Percentiles rank a stretch among this genome's conserved stretches.
These are phyloP conservation scores for Nothobranchius kuhntae DNA, from an alignment of 2,113 vertebrate species.

Conservation along the genomic window DNA sequence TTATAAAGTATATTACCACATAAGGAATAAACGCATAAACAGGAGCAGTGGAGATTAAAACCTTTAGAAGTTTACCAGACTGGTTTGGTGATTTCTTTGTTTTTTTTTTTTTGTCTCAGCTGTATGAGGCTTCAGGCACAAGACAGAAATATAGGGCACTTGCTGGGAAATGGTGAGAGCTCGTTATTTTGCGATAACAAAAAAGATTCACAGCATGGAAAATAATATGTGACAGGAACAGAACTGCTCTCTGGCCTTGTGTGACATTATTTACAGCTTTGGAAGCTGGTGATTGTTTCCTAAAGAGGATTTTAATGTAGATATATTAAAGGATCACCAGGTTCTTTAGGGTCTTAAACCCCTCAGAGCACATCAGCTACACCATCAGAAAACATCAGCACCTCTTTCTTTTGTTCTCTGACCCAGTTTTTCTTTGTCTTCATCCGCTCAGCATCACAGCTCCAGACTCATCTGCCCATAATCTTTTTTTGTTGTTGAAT, in stretches of 20 bases:
- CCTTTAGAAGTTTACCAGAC: no score
- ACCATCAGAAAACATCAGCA: slow-evolving; percentile 34
- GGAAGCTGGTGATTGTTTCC: slow-evolving; percentile 9
- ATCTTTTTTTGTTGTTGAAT: slow-evolving; percentile 23
- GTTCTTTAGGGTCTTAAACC: slow-evolving; percentile 33
- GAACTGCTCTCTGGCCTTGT: slow-evolving; percentile 27
- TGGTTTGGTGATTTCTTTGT: no score
- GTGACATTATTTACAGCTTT: slow-evolving; percentile 19
- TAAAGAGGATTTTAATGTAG: slow-evolving; percentile 21
- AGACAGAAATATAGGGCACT: slow-evolving; percentile 54
- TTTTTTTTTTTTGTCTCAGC: background rate
- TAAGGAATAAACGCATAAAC: background rate
- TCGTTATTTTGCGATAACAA: slow-evolving; percentile 44
- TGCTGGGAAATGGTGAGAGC: slow-evolving; percentile 26
- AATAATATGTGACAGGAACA: slow-evolving; percentile 27
- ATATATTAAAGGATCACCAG: slow-evolving; percentile 10
- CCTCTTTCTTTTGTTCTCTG: slow-evolving; percentile 56
- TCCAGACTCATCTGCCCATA: slow-evolving; percentile 41
- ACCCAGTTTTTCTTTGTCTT: slow-evolving; percentile 57
- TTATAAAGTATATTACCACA: no score
- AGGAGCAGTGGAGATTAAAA: slow-evolving; percentile 13
- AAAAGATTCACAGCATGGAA: slow-evolving; percentile 30
- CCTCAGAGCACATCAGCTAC: slow-evolving; percentile 29
- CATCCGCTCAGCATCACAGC: slow-evolving; percentile 30
- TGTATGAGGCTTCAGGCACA: slow-evolving; percentile 38